Evolutionary conservation across 2,888 invertebrate species (phyloP).

Genomic region (Limnephilus auricula): DNA sequence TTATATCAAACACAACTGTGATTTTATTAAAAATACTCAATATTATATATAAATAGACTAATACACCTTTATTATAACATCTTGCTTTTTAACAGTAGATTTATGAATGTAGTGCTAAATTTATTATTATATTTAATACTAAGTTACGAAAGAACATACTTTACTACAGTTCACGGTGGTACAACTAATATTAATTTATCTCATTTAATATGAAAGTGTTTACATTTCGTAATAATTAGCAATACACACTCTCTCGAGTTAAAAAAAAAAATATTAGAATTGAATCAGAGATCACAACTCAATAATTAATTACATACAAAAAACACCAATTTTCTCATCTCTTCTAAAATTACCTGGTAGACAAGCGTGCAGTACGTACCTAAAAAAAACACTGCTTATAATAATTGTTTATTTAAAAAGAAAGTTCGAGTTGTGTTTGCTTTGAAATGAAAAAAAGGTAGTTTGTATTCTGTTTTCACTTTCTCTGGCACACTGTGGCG

Average conservation of each 20-base stretch:
- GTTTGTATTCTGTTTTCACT: constrained; percentile 42
- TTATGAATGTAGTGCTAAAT: no score
- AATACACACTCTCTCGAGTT: neutral
- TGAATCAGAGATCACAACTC: neutral
- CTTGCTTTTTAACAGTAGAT: neutral
- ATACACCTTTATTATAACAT: no score
- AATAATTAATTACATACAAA: neutral
- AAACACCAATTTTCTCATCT: constrained; percentile 25
- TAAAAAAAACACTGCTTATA: neutral
- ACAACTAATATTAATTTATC: neutral
- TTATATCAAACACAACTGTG: no score
- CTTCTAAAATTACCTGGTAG: neutral
- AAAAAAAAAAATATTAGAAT: neutral
- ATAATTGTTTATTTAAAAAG: constrained; percentile 42
- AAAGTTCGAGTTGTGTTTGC: constrained; percentile 15
- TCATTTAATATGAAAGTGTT: neutral
- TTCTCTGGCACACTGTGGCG: constrained; percentile 18
- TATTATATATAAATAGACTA: no score
- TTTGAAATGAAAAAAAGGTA: constrained; percentile 36
- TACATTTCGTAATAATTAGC: neutral
- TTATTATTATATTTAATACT: neutral
- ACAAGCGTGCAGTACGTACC: neutral
- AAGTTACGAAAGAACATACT: neutral
- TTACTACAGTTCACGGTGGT: neutral
- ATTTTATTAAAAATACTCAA: no score